Evolutionary conservation across 2,113 vertebrate genomes (phyloP).

Genomic region (Colistium nudipinnis): DNA sequence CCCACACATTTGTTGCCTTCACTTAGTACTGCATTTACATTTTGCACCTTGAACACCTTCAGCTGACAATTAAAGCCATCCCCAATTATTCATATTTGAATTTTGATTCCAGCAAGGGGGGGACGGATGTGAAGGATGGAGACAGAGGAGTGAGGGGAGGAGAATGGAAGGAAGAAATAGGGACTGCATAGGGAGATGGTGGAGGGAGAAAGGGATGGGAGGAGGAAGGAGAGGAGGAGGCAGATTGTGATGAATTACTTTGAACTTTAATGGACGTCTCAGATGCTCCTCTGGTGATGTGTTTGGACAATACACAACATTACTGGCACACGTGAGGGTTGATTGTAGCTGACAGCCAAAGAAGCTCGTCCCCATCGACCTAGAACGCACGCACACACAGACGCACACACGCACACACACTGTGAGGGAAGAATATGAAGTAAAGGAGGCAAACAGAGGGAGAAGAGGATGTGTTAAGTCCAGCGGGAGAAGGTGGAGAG

Average conservation of each 20-base stretch:
- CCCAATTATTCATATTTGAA: conserved; percentile 61
- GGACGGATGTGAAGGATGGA: conserved; percentile 46
- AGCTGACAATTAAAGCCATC: conserved; percentile 36
- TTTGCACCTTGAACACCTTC: conserved; percentile 34
- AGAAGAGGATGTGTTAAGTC: conserved; percentile 44
- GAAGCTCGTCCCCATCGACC: conserved; percentile 71
- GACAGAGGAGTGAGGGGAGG: conserved; percentile 44
- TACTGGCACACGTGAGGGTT: conserved; percentile 73
- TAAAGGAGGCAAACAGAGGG: conserved; percentile 6
- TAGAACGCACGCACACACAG: conserved; percentile 44
- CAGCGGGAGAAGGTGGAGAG: conserved; percentile 44
- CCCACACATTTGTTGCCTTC: neutral
- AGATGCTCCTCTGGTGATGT: conserved; percentile 75
- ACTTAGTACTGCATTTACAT: conserved; percentile 23
- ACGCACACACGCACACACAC: conserved; percentile 29
- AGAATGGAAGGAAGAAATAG: conserved; percentile 58
- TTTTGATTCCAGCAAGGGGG: conserved; percentile 51
- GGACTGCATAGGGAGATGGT: conserved; percentile 55
- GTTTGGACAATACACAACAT: conserved; percentile 80
- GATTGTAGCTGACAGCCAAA: conserved; percentile 75
- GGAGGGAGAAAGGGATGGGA: conserved; percentile 33
- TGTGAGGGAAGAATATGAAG: conserved; percentile 14
- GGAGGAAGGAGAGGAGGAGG: conserved; percentile 45
- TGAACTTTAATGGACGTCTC: conserved; percentile 81
- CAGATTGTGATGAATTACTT: conserved; percentile 76